Percentiles rank a stretch among this genome's conserved stretches.
These are phyloP conservation scores for Drosophila quinaria DNA, from an alignment of 2,888 invertebrate species.

Conservation along the genomic window DNA sequence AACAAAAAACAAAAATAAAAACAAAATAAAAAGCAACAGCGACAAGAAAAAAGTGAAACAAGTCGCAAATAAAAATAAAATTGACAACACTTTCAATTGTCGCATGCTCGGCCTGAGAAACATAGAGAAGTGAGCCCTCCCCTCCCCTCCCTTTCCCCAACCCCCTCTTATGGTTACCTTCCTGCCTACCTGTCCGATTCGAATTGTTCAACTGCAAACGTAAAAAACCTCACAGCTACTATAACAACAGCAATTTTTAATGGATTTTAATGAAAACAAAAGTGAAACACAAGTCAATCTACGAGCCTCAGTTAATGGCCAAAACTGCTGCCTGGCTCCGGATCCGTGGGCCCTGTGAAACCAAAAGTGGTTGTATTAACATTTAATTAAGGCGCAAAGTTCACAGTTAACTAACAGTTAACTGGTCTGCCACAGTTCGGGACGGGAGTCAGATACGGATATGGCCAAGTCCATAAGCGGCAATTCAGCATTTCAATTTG, in stretches of 20 bases:
- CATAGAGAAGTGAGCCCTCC: slow-evolving; percentile 25
- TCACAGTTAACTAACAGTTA: slow-evolving; percentile 56
- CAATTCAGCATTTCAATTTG: slow-evolving; percentile 8
- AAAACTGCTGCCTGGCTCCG: slow-evolving; percentile 16
- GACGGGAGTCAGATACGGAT: slow-evolving; percentile 9
- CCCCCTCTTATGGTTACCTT: not conserved
- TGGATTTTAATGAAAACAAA: slow-evolving; percentile 71
- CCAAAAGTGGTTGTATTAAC: slow-evolving; percentile 69
- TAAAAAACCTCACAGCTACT: slow-evolving; percentile 13
- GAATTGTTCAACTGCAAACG: slow-evolving; percentile 36
- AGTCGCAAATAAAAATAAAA: slow-evolving; percentile 44
- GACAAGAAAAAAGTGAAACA: slow-evolving; percentile 20
- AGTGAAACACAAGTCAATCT: slow-evolving; percentile 64
- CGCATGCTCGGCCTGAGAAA: slow-evolving; percentile 56
- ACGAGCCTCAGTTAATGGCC: slow-evolving; percentile 35
- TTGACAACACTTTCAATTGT: slow-evolving; percentile 79
- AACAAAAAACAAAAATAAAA: not conserved
- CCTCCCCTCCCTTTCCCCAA: not conserved
- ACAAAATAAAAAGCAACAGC: slow-evolving; percentile 18
- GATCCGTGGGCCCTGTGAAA: slow-evolving; percentile 32
- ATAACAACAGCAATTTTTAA: slow-evolving; percentile 34
- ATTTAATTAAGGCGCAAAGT: slow-evolving; percentile 75
- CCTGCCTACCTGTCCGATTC: slow-evolving; percentile 23
- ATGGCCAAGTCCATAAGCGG: slow-evolving; percentile 17
- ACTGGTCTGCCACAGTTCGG: slow-evolving; percentile 17